Evolutionary conservation across 1,140 invertebrate genomes (phyloP).

Genomic region (Cryptotermes secundus): DNA sequence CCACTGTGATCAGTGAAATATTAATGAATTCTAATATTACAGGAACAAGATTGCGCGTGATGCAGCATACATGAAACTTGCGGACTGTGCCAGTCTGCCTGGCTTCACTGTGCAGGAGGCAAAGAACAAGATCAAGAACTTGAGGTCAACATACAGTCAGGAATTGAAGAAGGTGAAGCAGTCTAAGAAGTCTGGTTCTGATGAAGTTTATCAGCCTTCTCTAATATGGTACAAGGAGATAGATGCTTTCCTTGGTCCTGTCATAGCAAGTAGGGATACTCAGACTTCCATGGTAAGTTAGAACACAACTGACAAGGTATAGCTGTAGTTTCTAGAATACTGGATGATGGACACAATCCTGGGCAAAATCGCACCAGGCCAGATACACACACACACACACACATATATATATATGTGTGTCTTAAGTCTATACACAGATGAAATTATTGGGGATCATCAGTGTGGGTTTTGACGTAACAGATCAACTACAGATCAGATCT

Average conservation of each 20-base stretch:
- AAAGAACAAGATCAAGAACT: slow-evolving; percentile 41
- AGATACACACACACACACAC: no score
- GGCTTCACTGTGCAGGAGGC: slow-evolving; percentile 36
- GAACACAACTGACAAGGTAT: neutral
- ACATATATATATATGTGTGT: no score
- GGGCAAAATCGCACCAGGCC: no score
- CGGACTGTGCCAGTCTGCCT: slow-evolving; percentile 36
- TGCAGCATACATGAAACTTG: slow-evolving; percentile 33
- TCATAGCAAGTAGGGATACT: neutral
- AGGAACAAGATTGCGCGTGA: slow-evolving; percentile 36
- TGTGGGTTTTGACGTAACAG: no score
- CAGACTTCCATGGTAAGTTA: neutral
- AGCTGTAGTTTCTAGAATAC: no score
- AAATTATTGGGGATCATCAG: no score
- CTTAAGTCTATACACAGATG: no score
- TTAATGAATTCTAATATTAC: slow-evolving; percentile 11
- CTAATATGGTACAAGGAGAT: slow-evolving; percentile 15
- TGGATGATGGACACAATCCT: no score
- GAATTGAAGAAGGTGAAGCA: slow-evolving; percentile 39
- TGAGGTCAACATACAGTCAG: slow-evolving; percentile 39
- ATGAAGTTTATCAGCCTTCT: neutral
- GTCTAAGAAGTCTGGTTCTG: neutral
- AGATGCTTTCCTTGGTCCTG: neutral
- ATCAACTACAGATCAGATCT: no score
- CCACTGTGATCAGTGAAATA: no score